These are phyloP conservation scores for Dysmachus trigonus DNA, from an alignment of 2,888 invertebrate species.

Conservation along the genomic window DNA sequence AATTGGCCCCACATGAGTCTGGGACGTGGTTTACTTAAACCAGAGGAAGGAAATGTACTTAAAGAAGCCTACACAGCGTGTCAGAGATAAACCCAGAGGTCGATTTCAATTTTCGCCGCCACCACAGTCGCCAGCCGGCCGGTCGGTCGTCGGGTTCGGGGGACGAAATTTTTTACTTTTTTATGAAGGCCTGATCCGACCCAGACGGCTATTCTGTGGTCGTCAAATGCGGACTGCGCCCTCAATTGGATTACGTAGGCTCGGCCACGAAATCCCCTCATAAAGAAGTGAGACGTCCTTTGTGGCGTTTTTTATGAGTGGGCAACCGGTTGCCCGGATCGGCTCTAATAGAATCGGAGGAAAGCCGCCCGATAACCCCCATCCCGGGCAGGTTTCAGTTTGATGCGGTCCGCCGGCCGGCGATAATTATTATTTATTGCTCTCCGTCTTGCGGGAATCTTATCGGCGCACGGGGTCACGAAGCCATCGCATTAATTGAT, in stretches of 20 bases:
- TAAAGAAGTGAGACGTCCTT: constrained; percentile 37
- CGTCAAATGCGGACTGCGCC: constrained; percentile 9
- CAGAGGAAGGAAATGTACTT: constrained; percentile 34
- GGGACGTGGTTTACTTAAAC: constrained; percentile 33
- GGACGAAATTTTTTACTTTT: constrained; percentile 5
- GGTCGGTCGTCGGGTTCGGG: background rate
- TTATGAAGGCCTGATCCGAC: constrained; percentile 20
- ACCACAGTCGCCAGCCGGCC: background rate
- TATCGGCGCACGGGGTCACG: constrained; percentile 42
- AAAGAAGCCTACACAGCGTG: constrained; percentile 42
- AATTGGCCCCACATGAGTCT: constrained; percentile 49
- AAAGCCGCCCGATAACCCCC: constrained; percentile 45
- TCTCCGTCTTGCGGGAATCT: constrained; percentile 43
- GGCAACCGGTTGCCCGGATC: constrained; percentile 21
- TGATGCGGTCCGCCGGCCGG: constrained; percentile 15
- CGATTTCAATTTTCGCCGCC: constrained; percentile 41
- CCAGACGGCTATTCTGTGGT: background rate
- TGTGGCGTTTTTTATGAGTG: constrained; percentile 6
- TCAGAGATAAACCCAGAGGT: constrained; percentile 29
- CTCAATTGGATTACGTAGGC: constrained; percentile 43
- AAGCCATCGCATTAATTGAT: constrained; percentile 50
- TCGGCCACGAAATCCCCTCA: constrained; percentile 42
- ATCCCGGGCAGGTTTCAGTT: constrained; percentile 33
- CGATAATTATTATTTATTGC: constrained; percentile 49
- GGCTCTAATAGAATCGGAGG: constrained; percentile 14